phyloP scores from a whole-genome alignment of 2,113 vertebrate genomes.

The Columbina picui region DNA sequence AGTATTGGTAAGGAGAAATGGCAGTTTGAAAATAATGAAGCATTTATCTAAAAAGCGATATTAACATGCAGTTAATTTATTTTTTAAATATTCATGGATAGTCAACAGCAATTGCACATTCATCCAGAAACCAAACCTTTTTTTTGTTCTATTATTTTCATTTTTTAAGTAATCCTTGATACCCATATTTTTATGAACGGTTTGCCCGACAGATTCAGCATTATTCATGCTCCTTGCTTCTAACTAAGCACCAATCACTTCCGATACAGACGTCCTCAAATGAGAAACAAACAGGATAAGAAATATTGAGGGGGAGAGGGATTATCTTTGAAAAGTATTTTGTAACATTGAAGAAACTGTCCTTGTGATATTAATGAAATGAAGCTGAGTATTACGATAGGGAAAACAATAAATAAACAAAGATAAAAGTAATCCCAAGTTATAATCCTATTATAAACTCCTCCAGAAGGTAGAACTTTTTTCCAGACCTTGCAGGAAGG shows the following conservation, averaged over 20 bases:
- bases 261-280: not conserved
- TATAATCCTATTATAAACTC: not conserved
- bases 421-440: not conserved
- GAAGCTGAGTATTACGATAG: not conserved
- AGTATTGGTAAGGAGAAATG: not conserved
- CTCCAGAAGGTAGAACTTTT: not conserved
- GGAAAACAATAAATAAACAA: constrained; percentile 8
- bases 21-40: not conserved
- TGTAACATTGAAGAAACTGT: not conserved
- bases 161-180: not conserved
- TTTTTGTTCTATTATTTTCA: no score
- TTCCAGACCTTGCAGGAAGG: not conserved
- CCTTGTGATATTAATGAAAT: constrained; percentile 9
- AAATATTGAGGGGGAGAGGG: not conserved
- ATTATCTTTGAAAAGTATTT: not conserved
- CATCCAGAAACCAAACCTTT: not conserved
- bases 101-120: not conserved
- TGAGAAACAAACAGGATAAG: not conserved
- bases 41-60: not conserved
- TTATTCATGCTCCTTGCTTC: not conserved
- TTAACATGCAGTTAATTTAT: not conserved
- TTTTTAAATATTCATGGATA: not conserved
- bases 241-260: not conserved
- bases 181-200: not conserved
- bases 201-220: not conserved